These are phyloP conservation scores for Plotosus lineatus DNA, from an alignment of 2,113 vertebrate species.

Conservation along the genomic window DNA sequence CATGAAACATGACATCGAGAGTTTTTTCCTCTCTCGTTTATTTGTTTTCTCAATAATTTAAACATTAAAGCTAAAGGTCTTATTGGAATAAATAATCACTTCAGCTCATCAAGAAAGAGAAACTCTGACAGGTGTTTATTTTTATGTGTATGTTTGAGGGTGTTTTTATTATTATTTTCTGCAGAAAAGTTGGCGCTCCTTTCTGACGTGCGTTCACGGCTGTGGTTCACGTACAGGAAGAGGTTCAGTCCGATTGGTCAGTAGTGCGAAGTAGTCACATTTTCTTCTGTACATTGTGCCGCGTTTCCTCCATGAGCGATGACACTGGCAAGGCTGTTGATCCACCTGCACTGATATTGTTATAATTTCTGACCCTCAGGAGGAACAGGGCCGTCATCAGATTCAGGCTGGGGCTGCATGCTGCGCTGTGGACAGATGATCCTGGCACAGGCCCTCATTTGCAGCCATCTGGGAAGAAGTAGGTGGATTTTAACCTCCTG, in stretches of 20 bases:
- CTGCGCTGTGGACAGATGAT: slow-evolving; percentile 91
- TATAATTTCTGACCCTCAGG: slow-evolving; percentile 62
- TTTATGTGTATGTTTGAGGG: not conserved
- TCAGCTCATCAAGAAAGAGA: not conserved
- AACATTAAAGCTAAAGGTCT: no score
- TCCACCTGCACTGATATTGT: not conserved
- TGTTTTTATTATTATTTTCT: slow-evolving; percentile 44
- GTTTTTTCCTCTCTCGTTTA: no score
- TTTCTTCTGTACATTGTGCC: not conserved
- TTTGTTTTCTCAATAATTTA: no score
- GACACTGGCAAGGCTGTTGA: not conserved
- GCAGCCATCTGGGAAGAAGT: slow-evolving; percentile 83
- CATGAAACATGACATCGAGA: no score
- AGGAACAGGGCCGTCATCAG: slow-evolving; percentile 85
- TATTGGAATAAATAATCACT: no score
- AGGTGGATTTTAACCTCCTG: not conserved
- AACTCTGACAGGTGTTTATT: not conserved
- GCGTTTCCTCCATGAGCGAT: not conserved
- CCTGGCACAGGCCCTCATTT: slow-evolving; percentile 84
- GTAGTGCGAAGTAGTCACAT: slow-evolving; percentile 28
- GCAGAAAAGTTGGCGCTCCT: slow-evolving; percentile 84
- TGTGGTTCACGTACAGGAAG: slow-evolving; percentile 89
- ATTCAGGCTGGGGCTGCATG: slow-evolving; percentile 90
- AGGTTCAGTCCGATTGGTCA: slow-evolving; percentile 86
- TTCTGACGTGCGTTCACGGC: slow-evolving; percentile 80